Base-by-base conservation (phyloP, 2,113 vertebrate genomes). In the Okapia johnstoni region DNA sequence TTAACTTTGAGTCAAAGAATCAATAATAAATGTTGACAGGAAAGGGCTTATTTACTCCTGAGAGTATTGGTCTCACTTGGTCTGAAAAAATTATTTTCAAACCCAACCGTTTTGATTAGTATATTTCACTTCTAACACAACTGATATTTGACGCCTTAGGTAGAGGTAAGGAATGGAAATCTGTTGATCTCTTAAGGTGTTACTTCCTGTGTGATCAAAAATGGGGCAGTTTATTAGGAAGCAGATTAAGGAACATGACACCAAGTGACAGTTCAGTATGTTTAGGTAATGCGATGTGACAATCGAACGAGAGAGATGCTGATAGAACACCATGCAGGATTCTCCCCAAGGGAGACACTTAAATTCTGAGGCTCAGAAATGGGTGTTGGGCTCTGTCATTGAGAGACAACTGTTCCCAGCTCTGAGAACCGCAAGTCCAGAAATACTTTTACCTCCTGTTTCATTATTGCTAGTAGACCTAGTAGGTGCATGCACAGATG, bases 221-320 rank as follows among this genome's bases (percentile, higher is more conserved):
- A 43, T 90, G 26, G 3, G 16, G 11, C 0, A 25, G 2, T 88
- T 96, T 23, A 70, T 94, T 97, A 93, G 81, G 36, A 96, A 95
- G 4, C 12, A 12, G 55, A 79, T 96, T 90, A 88, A 85, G 43
- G 96, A 97, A 87, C 36, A 30, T 11, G 46, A 15, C 55, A 57
- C 14, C 92, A 19, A 85, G 83, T 86, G 57, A 7, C 11, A 5
- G 5, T 79, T 2, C 1, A 61, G 6, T 94, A 43, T 94, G 46
- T 79, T 96, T 91, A 97, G n/a, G 84, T 80, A 90, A 98, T 55
- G 48, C n/a, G 16, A 84, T 96, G 1, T 61, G 85, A 98, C 61
- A 93, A 63, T 43, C 76, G 93, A 86, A 94, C 14, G 88, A 96
- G 52, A 94, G 97, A 91, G 26, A 54, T 96, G n/a, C 16, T 93